These are phyloP conservation scores for Propithecus deckenii DNA, from an alignment of 2,797 vertebrate species.

Conservation along the genomic window DNA sequence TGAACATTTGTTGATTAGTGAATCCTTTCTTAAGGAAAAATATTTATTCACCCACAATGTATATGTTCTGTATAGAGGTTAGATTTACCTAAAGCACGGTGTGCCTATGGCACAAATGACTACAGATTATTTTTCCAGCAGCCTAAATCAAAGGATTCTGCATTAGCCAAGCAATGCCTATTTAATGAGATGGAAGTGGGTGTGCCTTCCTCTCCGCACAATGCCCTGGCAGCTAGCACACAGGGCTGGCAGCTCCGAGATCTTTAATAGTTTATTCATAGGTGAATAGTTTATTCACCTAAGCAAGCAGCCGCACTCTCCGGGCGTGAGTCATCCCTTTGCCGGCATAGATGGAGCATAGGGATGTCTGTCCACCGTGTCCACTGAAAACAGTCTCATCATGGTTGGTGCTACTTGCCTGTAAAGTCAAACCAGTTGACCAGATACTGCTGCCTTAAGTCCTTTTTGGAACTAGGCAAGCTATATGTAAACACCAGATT, in stretches of 20 bases:
- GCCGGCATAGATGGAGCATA: rapidly evolving
- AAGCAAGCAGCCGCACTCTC: not conserved
- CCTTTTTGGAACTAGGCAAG: not conserved
- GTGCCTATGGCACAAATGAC: not conserved
- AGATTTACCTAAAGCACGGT: not conserved
- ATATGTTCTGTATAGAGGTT: not conserved
- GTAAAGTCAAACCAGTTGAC: not conserved
- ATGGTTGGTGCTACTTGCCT: not conserved
- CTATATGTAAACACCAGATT: not conserved
- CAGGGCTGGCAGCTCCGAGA: not conserved
- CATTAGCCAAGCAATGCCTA: not conserved
- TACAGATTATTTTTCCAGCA: not conserved
- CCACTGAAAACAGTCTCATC: not conserved
- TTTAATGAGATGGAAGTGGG: not conserved
- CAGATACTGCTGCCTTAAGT: not conserved
- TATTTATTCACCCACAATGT: not conserved
- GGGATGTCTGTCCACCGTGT: not conserved
- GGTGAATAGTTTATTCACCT: not conserved
- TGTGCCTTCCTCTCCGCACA: not conserved
- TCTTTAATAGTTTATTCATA: not conserved
- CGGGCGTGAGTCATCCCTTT: not conserved
- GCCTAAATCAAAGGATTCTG: not conserved
- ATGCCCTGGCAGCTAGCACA: not conserved
- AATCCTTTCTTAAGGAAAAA: conserved; percentile 20
- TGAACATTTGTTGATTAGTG: not conserved